Evolutionary conservation across 2,888 invertebrate species (phyloP), one percentile per base, ranked within the genome.

Genomic region (Hemithea aestivaria): DNA sequence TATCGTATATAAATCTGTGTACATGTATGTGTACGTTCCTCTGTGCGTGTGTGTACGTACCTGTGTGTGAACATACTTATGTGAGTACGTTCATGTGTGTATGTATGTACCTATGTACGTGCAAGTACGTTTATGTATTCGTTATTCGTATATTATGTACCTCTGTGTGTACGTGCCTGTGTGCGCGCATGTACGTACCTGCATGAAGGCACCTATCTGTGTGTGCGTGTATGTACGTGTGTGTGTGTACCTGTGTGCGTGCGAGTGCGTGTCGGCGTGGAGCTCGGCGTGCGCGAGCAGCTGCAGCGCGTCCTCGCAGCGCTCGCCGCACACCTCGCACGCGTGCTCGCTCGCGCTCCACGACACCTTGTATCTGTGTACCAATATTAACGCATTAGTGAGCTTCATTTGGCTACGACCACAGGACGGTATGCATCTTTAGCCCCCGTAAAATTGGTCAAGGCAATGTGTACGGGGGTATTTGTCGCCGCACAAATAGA

Each of bases 291-390:
- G 94, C 10, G 94, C 93, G 27, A 94, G 82, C 51, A 94, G 85
- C 67, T 93, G 93, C 57, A 93, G 75, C 34, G 93, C 93, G 80
- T 93, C 93, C 25, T 90, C 88, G 70, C 94, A 95, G 45, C 90
- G 90, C 75, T 94, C 93, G 28, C 94, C 94, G 70, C 95, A 95
- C 22, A 92, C 93, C 65, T 91, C 93, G 70, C 95, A 95, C 48
- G 91, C 89, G 68, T 94, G 93, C 40, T 88, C 89, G 40, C 77
- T 88, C 48, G 85, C 72, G 51, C 75, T 16, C 38, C 11, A 34
- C 69, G 51, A 71, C 70, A 9, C 61, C 16, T 16, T 16, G 16
- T 16, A 16, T 4, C 16, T 16, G 16, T 16, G 5, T 16, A 4
- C 2, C 5, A 16, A 16, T 16, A 16, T 5, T 5, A 16, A 16